phyloP scores from a whole-genome alignment of 2,797 vertebrate genomes.

The Karalla daura region DNA sequence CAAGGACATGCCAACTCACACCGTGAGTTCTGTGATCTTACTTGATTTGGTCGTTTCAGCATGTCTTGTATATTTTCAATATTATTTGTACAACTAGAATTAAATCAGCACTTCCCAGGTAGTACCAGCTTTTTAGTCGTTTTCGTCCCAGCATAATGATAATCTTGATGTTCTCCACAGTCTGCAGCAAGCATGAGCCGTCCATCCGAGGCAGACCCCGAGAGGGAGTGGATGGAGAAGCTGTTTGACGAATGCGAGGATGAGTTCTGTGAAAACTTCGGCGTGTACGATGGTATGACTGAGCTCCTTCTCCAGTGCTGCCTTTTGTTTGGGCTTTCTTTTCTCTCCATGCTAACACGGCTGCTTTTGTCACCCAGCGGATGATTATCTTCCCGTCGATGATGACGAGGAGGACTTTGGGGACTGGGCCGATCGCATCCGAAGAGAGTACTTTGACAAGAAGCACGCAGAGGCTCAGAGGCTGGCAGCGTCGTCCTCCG shows the following conservation, averaged over 20 bases:
- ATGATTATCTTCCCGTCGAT: constrained; percentile 77
- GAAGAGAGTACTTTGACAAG: constrained; percentile 83
- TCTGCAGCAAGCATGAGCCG: constrained; percentile 12
- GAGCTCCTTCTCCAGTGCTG: background rate
- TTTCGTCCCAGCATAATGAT: background rate
- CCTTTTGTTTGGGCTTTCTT: background rate
- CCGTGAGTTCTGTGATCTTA: no score
- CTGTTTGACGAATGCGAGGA: constrained; percentile 87
- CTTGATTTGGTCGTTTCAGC: no score
- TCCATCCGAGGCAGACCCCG: constrained; percentile 52
- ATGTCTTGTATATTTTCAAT: background rate
- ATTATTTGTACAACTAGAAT: no score
- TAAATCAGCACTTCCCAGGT: background rate
- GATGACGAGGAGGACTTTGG: constrained; percentile 83
- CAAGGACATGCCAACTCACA: no score
- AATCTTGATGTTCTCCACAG: constrained; percentile 34
- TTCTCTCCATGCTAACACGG: no score
- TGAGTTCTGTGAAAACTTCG: constrained; percentile 85
- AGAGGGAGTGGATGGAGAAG: constrained; percentile 85
- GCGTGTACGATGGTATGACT: constrained; percentile 84
- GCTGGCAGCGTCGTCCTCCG: constrained; percentile 39
- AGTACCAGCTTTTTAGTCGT: background rate
- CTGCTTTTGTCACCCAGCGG: no score
- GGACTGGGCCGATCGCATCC: constrained; percentile 85
- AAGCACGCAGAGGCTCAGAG: constrained; percentile 74